Evolutionary conservation across 2,797 vertebrate genomes (phyloP), one percentile per base, ranked within the genome.

Genomic region (Coregonus suidteri): DNA sequence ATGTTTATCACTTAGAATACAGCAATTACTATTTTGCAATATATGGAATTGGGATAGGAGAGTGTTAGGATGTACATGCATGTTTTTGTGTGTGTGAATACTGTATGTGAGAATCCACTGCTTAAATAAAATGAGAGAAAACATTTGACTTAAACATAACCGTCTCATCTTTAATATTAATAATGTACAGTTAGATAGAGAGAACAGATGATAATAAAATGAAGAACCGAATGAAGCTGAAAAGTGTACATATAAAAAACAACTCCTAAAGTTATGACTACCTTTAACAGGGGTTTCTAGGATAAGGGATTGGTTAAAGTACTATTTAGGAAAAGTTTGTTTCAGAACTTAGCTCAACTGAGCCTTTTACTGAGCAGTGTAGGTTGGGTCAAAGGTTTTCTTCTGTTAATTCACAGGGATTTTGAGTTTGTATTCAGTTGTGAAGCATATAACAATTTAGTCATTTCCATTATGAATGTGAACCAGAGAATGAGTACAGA

Each of bases 141-240:
- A 75, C 35, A 34, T 64, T 65, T 52, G 67, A 11, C 69, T 35
- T 72, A 59, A 79, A 68, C 54, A 79, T 65, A 68, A 74, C 68
- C 41, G 67, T 52, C 69, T 34, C 84, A 91, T 88, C 88, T 95
- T 95, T 95, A 95, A 93, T 94, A 84, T 90, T 87, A 92, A 92
- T 87, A 90, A 93, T 93, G 85, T 94, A 94, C 92, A 93, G 88
- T 93, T 92, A 93, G 83, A 77, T 76, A 92, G 82, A 91, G 80
- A 90, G 79, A 88, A 87, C 73, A 93, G 83, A 81, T 74, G 79
- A 89, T 83, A 84, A 90, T 87, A 88, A 85, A 83, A 90, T 71
- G 73, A 73, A 89, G 81, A 81, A 85, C 78, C 86, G 74, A 83
- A 53, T 71, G 71, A 71, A 86, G 86, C 84, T 91, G 77, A 90